Evolutionary conservation across 2,113 vertebrate genomes (phyloP).

Genomic region (Tympanuchus pallidicinctus): DNA sequence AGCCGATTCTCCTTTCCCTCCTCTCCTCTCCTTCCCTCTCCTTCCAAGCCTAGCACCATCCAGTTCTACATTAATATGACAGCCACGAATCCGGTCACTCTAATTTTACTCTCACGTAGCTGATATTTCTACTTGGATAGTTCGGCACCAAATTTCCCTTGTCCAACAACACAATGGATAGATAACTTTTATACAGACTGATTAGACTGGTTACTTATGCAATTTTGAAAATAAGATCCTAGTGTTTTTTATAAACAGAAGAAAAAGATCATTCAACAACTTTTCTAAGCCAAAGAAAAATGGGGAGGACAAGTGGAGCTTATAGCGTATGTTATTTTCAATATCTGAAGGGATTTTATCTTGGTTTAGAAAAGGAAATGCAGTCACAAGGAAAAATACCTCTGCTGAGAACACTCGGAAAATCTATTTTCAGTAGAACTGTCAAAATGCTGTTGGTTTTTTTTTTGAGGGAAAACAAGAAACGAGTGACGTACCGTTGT

Average conservation of each 20-base stretch:
- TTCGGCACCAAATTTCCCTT: background rate
- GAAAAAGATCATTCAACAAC: background rate
- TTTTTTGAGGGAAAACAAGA: background rate
- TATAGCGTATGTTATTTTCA: background rate
- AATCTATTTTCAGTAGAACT: background rate
- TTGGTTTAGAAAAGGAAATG: background rate
- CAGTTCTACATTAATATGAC: background rate
- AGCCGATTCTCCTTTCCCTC: background rate
- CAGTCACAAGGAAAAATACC: background rate
- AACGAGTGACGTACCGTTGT: constrained; percentile 81
- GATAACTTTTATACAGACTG: background rate
- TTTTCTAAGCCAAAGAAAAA: background rate
- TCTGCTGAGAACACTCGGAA: background rate
- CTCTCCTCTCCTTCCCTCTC: background rate
- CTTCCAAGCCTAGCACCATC: background rate
- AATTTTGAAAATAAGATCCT: background rate
- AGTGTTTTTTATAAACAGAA: background rate
- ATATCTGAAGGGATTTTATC: background rate
- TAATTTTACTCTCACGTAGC: background rate
- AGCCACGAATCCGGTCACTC: background rate
- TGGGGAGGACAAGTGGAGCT: background rate
- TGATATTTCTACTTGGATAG: background rate
- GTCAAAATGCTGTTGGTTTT: background rate
- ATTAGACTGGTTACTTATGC: background rate
- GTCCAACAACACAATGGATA: background rate